Percentiles rank a stretch among this genome's conserved stretches.
Evolutionary conservation across 2,888 invertebrate genomes (phyloP).

Genomic region (Drosophila rellima): DNA sequence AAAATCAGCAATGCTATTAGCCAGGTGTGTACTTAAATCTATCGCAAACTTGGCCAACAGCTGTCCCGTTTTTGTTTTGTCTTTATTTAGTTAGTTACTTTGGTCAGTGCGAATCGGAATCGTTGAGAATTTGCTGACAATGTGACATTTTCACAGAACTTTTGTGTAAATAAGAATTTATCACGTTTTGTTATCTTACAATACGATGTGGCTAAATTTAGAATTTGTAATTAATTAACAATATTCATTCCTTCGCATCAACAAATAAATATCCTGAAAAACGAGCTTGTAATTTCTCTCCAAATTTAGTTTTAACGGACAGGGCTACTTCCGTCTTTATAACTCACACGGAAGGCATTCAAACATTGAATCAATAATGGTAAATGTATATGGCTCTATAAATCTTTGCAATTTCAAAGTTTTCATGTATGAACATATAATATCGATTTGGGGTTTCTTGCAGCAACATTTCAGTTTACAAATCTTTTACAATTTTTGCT

Average conservation of each 20-base stretch:
- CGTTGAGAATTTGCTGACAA: slow-evolving; percentile 27
- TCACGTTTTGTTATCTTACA: slow-evolving; percentile 17
- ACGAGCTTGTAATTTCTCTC: background rate
- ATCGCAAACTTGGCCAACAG: slow-evolving; percentile 18
- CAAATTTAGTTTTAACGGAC: background rate
- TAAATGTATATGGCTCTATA: too few species aligned
- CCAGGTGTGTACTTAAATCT: slow-evolving; percentile 31
- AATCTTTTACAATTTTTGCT: too few species aligned
- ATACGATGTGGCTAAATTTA: slow-evolving; percentile 10
- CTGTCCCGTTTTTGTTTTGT: slow-evolving; percentile 23
- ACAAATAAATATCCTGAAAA: background rate
- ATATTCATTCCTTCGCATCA: slow-evolving; percentile 1
- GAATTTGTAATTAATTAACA: slow-evolving; percentile 11
- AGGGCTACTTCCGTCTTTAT: background rate
- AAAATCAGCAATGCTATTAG: slow-evolving; percentile 14
- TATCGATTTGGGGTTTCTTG: too few species aligned
- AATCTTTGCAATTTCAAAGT: too few species aligned
- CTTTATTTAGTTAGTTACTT: slow-evolving; percentile 35
- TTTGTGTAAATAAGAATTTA: slow-evolving; percentile 23
- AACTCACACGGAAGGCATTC: background rate
- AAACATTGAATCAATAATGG: background rate
- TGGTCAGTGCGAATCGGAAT: slow-evolving; percentile 16
- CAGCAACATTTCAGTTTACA: too few species aligned
- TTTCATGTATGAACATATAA: too few species aligned
- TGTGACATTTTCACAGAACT: slow-evolving; percentile 47